These are phyloP conservation scores for Pseudocheirus occidentalis DNA, from an alignment of 2,797 vertebrate genomes.

Conservation along the genomic window DNA sequence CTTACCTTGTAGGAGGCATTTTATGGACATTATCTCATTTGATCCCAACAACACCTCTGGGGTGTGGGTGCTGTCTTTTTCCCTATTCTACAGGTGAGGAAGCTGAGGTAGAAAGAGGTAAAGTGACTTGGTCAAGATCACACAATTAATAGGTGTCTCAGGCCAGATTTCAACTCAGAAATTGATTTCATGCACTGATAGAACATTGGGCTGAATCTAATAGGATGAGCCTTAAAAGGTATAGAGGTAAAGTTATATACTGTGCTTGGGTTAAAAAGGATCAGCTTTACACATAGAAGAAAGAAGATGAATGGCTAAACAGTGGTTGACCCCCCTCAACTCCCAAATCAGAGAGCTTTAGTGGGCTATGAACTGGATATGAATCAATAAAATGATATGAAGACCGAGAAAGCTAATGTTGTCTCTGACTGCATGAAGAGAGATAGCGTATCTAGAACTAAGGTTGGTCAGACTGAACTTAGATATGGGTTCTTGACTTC, in stretches of 20 bases:
- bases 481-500: not conserved
- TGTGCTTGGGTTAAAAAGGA: too few species aligned
- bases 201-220: not conserved
- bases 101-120: not conserved
- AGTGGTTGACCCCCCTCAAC: not conserved
- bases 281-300: not conserved
- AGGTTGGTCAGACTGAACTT: not conserved
- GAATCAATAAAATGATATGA: not conserved
- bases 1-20: not conserved
- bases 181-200: not conserved
- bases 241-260: not conserved
- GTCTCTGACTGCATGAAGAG: not conserved
- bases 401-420: not conserved
- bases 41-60: not conserved
- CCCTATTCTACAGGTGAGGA: not conserved
- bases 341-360: not conserved
- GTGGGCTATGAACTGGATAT: not conserved
- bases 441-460: not conserved
- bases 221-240: not conserved
- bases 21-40: not conserved
- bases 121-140: not conserved
- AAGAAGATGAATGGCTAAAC: not conserved
- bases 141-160: not conserved
- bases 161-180: not conserved
- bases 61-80: not conserved